phyloP scores from a whole-genome alignment of 2,797 vertebrate genomes.

The Picus viridis region DNA sequence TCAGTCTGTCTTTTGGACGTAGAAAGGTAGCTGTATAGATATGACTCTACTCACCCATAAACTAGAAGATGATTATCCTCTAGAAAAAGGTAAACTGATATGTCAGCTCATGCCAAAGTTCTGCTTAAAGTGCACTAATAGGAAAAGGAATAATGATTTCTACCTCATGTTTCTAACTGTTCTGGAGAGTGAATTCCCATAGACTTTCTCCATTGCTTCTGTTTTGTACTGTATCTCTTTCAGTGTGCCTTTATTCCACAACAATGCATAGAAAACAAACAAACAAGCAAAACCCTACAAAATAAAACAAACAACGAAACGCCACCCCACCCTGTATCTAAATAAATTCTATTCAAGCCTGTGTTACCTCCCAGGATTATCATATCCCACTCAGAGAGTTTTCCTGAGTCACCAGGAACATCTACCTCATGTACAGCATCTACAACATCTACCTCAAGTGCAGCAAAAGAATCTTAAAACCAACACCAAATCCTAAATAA shows the following conservation, averaged over 20 bases:
- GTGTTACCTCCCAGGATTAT: neutral
- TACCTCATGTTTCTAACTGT: neutral
- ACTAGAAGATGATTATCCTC: neutral
- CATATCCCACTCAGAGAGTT: neutral
- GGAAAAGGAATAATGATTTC: neutral
- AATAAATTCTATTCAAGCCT: neutral
- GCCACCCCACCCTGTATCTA: neutral
- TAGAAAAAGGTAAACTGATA: neutral
- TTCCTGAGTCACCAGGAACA: neutral
- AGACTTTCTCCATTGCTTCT: neutral
- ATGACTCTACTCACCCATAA: neutral
- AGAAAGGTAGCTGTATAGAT: neutral
- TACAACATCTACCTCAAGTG: no score
- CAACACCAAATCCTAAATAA: neutral
- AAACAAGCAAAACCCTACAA: no score
- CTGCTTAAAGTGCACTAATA: neutral
- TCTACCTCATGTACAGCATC: neutral
- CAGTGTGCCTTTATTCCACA: neutral
- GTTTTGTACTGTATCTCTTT: neutral
- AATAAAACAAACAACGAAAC: no score
- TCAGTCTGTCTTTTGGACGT: neutral
- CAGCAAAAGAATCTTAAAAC: neutral
- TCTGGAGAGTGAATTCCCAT: neutral
- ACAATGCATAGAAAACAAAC: neutral
- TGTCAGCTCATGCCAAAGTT: neutral